phyloP scores from a whole-genome alignment of 2,888 invertebrate species.

The Folsomia manolachei region DNA sequence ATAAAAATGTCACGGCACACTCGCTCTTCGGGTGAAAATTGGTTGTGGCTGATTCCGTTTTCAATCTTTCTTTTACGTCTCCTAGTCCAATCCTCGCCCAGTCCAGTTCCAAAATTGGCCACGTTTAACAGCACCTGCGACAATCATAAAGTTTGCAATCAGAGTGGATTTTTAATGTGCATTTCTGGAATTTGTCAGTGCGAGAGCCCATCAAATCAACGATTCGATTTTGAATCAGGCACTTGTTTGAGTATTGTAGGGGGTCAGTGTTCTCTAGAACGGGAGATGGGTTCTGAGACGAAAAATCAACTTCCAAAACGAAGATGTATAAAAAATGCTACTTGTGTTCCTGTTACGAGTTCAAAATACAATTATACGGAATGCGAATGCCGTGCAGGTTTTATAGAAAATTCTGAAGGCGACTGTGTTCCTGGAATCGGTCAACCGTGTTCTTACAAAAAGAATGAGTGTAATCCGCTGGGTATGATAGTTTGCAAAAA shows the following conservation, averaged over 20 bases:
- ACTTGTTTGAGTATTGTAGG: conserved; percentile 37
- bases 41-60: background rate
- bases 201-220: conserved; percentile 43
- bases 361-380: conserved; percentile 29
- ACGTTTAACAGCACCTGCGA: conserved; percentile 15
- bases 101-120: background rate
- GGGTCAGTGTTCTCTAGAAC: conserved; percentile 30
- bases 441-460: conserved; percentile 32
- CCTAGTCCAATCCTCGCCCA: background rate
- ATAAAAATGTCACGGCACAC: too few relatives aligned
- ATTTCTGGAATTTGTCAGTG: conserved; percentile 35
- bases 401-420: conserved; percentile 38
- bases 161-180: conserved; percentile 25
- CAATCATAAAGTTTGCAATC: conserved; percentile 23
- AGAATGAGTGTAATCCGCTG: conserved; percentile 40
- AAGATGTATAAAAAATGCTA: conserved; percentile 36
- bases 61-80: background rate
- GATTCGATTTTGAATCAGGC: conserved; percentile 16
- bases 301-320: background rate
- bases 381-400: conserved; percentile 34
- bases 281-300: background rate
- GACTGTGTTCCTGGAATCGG: conserved; percentile 44
- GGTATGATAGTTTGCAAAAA: conserved; percentile 46
- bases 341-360: conserved; percentile 26
- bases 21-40: too few relatives aligned